Percentiles rank a stretch among this genome's conserved stretches.
phyloP scores from a whole-genome alignment of 2,888 invertebrate species.

The Drosophila peninsularis region DNA sequence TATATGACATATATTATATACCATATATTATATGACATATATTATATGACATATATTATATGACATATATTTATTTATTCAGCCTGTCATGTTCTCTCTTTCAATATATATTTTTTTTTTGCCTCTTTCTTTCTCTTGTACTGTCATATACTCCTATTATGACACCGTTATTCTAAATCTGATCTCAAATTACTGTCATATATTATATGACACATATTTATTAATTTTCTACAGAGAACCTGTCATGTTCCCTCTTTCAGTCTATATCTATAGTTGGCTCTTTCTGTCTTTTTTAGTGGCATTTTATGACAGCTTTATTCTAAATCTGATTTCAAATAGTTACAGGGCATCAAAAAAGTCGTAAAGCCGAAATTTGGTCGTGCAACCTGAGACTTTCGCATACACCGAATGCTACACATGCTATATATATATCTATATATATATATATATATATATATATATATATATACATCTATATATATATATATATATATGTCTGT shows the following conservation, averaged over 20 bases:
- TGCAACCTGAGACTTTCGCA: conserved; percentile 56
- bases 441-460: neutral
- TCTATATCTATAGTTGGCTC: neutral
- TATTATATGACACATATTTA: neutral
- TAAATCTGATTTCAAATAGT: neutral
- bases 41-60: neutral
- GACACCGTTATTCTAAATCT: too few species aligned
- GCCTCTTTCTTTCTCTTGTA: neutral
- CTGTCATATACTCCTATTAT: too few species aligned
- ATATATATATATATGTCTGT: too few species aligned
- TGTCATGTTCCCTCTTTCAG: neutral
- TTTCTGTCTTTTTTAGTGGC: neutral
- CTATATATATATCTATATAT: neutral
- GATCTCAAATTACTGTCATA: too few species aligned
- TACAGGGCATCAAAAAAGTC: conserved; percentile 8
- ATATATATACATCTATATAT: conserved; percentile 28
- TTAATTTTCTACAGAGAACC: neutral
- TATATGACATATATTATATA: neutral
- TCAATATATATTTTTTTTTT: neutral
- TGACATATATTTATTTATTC: neutral
- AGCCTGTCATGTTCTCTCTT: neutral
- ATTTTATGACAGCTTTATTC: neutral
- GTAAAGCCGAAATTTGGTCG: conserved; percentile 23
- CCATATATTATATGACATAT: neutral
- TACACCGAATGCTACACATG: conserved; percentile 35